Evolutionary conservation across 2,888 invertebrate species (phyloP).

Genomic region (Harpalus rubripes): DNA sequence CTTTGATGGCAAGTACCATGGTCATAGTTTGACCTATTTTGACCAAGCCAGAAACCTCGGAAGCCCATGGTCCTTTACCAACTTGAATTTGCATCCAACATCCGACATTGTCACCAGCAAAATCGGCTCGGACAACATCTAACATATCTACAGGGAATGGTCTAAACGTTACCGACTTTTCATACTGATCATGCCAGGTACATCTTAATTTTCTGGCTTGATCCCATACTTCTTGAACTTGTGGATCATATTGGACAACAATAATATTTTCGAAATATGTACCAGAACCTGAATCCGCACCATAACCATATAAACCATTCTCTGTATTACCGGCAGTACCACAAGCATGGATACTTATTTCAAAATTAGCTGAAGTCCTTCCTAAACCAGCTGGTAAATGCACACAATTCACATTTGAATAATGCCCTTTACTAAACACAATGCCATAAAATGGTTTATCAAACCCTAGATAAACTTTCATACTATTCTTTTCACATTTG

Average conservation of each 20-base stretch:
- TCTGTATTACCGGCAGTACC: slow-evolving; percentile 96
- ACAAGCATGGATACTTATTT: slow-evolving; percentile 94
- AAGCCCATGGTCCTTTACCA: slow-evolving; percentile 96
- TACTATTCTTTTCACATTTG: slow-evolving; percentile 95
- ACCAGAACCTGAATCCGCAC: slow-evolving; percentile 92
- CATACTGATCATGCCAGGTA: slow-evolving; percentile 97
- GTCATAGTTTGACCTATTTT: slow-evolving; percentile 98
- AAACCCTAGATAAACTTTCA: slow-evolving; percentile 96
- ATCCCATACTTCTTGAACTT: slow-evolving; percentile 97
- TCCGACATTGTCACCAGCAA: slow-evolving; percentile 96
- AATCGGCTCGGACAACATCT: slow-evolving; percentile 96
- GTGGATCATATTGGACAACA: slow-evolving; percentile 95
- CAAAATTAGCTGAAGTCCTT: slow-evolving; percentile 91
- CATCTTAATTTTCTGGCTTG: slow-evolving; percentile 94
- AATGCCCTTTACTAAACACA: slow-evolving; percentile 96
- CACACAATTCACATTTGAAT: slow-evolving; percentile 94
- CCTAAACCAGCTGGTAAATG: slow-evolving; percentile 94
- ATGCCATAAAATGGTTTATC: slow-evolving; percentile 97
- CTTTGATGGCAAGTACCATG: slow-evolving; percentile 96
- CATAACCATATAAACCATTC: slow-evolving; percentile 92
- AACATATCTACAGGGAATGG: slow-evolving; percentile 97
- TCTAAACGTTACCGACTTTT: slow-evolving; percentile 95
- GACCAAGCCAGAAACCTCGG: slow-evolving; percentile 95
- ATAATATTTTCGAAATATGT: slow-evolving; percentile 97
- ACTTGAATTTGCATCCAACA: slow-evolving; percentile 99